These are phyloP conservation scores for Zootoca vivipara DNA, from an alignment of 2,113 vertebrate species.

Conservation along the genomic window DNA sequence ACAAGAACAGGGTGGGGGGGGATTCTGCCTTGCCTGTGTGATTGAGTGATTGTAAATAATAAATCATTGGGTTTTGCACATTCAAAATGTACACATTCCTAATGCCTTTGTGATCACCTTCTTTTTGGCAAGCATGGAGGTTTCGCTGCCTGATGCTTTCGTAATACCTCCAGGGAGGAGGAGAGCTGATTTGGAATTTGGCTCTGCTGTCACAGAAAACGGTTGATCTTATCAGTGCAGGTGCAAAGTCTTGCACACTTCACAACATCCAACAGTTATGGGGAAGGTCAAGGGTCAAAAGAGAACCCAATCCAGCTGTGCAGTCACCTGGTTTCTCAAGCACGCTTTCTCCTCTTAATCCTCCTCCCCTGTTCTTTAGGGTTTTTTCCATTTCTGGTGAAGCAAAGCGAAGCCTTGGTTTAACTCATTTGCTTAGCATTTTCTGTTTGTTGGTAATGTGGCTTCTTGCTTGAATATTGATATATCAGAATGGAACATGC, in stretches of 20 bases:
- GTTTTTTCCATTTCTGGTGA: background rate
- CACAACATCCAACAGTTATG: background rate
- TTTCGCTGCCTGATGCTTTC: background rate
- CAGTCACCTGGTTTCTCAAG: background rate
- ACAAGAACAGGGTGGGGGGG: background rate
- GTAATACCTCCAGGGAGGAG: slow-evolving; percentile 3
- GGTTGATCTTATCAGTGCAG: slow-evolving; percentile 25
- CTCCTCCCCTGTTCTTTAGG: background rate
- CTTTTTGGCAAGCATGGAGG: background rate
- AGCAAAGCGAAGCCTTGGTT: background rate
- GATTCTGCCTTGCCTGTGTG: background rate
- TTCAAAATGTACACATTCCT: background rate
- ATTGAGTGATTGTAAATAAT: background rate
- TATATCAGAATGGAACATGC: background rate
- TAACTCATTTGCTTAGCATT: background rate
- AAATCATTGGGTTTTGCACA: background rate
- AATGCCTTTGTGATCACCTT: background rate
- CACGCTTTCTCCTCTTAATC: background rate
- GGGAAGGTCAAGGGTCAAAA: slow-evolving; percentile 1
- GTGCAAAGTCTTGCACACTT: slow-evolving; percentile 23
- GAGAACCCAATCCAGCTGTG: background rate
- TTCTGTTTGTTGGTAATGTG: background rate
- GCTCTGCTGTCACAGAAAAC: slow-evolving; percentile 6
- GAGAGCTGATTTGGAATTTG: slow-evolving; percentile 29
- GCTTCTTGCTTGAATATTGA: background rate